These are phyloP conservation scores for Hipposideros armiger DNA, from an alignment of 2,113 vertebrate genomes.

Conservation along the genomic window DNA sequence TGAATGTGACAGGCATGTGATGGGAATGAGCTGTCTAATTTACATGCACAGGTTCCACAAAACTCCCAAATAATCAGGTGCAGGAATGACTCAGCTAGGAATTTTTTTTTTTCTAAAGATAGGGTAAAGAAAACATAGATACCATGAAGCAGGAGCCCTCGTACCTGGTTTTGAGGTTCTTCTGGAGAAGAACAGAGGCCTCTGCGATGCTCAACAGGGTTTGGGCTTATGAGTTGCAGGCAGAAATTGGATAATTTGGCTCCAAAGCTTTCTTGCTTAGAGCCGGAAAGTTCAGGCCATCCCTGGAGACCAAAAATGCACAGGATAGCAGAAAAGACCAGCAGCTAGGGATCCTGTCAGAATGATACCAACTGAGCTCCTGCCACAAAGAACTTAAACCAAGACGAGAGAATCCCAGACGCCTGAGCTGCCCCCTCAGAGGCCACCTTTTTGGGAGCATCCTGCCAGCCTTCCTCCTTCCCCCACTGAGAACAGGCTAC, in stretches of 20 bases:
- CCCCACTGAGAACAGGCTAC: not conserved
- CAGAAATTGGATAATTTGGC: slow-evolving; percentile 12
- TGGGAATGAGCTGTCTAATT: slow-evolving; percentile 62
- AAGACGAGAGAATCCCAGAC: not conserved
- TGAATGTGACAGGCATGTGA: slow-evolving; percentile 67
- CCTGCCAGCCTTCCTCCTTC: not conserved
- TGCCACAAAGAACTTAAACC: slow-evolving; percentile 2
- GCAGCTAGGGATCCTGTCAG: slow-evolving; percentile 23
- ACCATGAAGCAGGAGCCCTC: not conserved
- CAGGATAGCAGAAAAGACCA: slow-evolving; percentile 40
- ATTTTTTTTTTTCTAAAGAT: slow-evolving; percentile 32
- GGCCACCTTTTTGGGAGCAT: not conserved
- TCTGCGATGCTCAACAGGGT: not conserved
- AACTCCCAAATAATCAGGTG: slow-evolving; percentile 49
- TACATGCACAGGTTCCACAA: slow-evolving; percentile 52
- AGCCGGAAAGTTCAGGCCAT: slow-evolving; percentile 43
- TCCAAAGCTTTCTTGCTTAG: not conserved
- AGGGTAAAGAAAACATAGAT: not conserved
- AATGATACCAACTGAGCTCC: not conserved
- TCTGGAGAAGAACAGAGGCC: not conserved
- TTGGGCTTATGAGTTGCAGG: not conserved
- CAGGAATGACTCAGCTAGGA: not conserved
- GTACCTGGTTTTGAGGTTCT: not conserved
- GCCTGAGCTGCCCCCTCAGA: not conserved
- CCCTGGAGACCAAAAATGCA: slow-evolving; percentile 46